These are phyloP conservation scores for Arothron firmamentum DNA, from an alignment of 2,113 vertebrate genomes.

Conservation along the genomic window DNA sequence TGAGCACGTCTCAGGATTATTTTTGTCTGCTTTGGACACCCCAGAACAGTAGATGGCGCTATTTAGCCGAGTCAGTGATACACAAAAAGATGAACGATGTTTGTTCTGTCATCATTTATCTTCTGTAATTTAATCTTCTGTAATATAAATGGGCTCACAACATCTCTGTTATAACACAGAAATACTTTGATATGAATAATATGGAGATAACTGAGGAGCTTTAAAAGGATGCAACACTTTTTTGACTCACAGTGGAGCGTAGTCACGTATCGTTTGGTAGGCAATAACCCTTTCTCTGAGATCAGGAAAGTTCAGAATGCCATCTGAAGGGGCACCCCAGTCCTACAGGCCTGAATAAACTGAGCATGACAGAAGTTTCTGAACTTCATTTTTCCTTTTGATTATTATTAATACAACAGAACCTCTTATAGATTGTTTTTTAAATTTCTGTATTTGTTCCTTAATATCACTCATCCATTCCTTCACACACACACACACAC, in stretches of 20 bases:
- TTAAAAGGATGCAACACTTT: conserved; percentile 28
- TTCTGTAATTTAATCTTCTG: too few species aligned
- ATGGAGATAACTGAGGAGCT: not conserved
- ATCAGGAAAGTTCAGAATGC: conserved; percentile 42
- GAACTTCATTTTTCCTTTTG: not conserved
- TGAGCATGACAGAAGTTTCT: not conserved
- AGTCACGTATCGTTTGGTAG: conserved; percentile 28
- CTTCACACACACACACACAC: too few species aligned
- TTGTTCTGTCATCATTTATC: too few species aligned
- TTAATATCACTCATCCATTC: not conserved
- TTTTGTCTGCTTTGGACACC: too few species aligned
- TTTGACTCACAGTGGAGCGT: conserved; percentile 17
- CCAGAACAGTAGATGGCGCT: too few species aligned
- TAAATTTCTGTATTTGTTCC: not conserved
- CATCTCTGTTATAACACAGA: too few species aligned
- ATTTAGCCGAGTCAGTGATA: too few species aligned
- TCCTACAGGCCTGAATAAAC: conserved; percentile 7
- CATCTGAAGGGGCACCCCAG: conserved; percentile 15
- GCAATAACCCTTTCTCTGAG: conserved; percentile 2
- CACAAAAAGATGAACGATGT: too few species aligned
- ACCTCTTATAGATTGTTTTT: not conserved
- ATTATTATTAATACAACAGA: not conserved
- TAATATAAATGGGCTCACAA: too few species aligned
- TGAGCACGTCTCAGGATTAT: too few species aligned
- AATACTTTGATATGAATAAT: too few species aligned